These are phyloP conservation scores for Micrastur ruficollis DNA, from an alignment of 2,797 vertebrate genomes.

Conservation along the genomic window DNA sequence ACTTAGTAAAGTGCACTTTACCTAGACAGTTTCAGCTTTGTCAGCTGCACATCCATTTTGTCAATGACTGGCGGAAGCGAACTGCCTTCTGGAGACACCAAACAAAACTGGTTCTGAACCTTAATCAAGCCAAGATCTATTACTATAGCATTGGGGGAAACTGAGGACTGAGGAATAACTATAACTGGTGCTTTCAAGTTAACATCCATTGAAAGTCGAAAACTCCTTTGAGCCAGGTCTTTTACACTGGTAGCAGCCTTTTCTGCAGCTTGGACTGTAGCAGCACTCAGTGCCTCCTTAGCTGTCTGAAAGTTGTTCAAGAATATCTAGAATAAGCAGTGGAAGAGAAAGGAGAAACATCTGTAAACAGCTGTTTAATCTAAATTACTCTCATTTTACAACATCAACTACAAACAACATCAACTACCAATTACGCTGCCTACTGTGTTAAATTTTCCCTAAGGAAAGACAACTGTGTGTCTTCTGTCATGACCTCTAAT, in stretches of 20 bases:
- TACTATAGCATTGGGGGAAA: conserved; percentile 82
- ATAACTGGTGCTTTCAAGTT: conserved; percentile 91
- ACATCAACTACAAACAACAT: not conserved
- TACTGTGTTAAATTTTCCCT: not conserved
- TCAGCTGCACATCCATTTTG: conserved; percentile 83
- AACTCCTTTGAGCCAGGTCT: conserved; percentile 89
- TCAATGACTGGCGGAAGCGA: conserved; percentile 82
- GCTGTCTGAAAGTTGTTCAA: conserved; percentile 84
- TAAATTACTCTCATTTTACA: not conserved
- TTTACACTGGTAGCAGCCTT: conserved; percentile 91
- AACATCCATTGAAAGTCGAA: conserved; percentile 86
- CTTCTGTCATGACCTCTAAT: not conserved
- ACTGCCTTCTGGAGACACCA: conserved; percentile 69
- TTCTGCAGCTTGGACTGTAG: conserved; percentile 91
- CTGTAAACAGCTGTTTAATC: not conserved
- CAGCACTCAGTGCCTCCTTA: conserved; percentile 85
- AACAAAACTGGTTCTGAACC: conserved; percentile 80
- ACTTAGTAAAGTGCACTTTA: conserved; percentile 22
- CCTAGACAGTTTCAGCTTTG: conserved; percentile 84
- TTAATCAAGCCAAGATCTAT: conserved; percentile 91
- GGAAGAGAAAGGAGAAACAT: not conserved
- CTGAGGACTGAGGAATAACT: conserved; percentile 89
- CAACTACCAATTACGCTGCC: not conserved
- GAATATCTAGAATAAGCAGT: conserved; percentile 69
- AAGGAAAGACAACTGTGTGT: not conserved